These are phyloP conservation scores for Leptinotarsa texana DNA, from an alignment of 1,140 invertebrate genomes.

Conservation along the genomic window DNA sequence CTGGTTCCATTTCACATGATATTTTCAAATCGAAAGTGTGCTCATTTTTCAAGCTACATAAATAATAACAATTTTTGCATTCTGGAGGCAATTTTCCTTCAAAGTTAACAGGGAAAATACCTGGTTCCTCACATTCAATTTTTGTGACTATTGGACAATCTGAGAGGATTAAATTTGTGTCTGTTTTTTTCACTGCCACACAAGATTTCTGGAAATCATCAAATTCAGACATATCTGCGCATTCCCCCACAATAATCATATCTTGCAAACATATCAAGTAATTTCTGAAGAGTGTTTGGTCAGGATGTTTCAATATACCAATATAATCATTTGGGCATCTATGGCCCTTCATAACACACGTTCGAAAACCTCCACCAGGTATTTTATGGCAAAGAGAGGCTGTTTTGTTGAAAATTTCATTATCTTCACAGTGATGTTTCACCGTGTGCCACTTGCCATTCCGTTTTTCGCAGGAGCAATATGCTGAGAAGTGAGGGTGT, in stretches of 20 bases:
- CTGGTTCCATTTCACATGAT: background rate
- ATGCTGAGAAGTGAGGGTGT: constrained; percentile 18
- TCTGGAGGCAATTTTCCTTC: background rate
- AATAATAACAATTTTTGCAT: background rate
- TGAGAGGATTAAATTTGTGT: constrained; percentile 18
- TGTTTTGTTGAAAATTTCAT: constrained; percentile 22
- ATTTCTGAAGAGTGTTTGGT: constrained; percentile 11
- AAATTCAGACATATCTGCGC: background rate
- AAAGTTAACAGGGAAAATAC: constrained; percentile 11
- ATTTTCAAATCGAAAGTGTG: constrained; percentile 3
- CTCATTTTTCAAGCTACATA: background rate
- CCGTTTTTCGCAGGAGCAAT: constrained; percentile 8
- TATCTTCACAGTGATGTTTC: background rate
- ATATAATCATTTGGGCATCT: constrained; percentile 18
- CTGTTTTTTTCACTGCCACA: background rate
- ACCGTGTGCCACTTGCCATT: background rate
- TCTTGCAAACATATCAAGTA: constrained; percentile 26
- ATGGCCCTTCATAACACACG: constrained; percentile 14
- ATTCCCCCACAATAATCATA: constrained; percentile 18
- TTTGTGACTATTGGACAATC: constrained; percentile 3
- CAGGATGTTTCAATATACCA: constrained; percentile 22
- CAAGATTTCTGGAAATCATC: constrained; percentile 17
- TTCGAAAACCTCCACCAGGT: constrained; percentile 18
- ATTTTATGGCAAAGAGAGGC: constrained; percentile 9
- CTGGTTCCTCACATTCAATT: constrained; percentile 18